phyloP scores from a whole-genome alignment of 2,797 vertebrate species.

The Pangasius larnaudii region DNA sequence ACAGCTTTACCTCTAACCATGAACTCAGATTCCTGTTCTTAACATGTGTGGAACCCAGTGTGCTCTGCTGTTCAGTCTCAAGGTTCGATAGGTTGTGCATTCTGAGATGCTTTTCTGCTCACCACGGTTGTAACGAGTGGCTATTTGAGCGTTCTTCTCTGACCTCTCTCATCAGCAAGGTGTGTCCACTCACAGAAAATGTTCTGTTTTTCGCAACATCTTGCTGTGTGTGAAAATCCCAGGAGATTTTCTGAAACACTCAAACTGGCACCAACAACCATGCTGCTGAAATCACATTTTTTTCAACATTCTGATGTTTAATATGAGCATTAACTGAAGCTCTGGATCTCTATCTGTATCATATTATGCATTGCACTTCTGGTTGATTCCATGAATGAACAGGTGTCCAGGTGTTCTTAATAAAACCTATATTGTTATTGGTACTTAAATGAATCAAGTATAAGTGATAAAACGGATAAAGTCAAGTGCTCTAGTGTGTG shows the following conservation, averaged over 20 bases:
- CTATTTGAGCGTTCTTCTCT: neutral
- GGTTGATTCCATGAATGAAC: neutral
- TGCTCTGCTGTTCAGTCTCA: neutral
- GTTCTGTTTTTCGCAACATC: neutral
- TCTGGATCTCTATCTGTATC: neutral
- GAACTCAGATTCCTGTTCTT: too few relatives aligned
- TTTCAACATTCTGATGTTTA: neutral
- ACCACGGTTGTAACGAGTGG: neutral
- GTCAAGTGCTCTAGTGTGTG: neutral
- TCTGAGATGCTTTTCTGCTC: neutral
- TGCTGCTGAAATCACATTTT: neutral
- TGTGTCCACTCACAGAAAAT: neutral
- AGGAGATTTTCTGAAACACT: neutral
- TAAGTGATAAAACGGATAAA: slow-evolving; percentile 4
- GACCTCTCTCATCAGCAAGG: neutral
- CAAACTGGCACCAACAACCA: neutral
- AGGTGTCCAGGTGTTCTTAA: neutral
- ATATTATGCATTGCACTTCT: neutral
- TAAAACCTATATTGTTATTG: neutral
- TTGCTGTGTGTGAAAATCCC: too few relatives aligned
- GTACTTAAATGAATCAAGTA: neutral
- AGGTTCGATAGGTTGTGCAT: neutral
- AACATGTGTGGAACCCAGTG: neutral
- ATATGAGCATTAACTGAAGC: neutral
- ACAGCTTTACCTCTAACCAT: too few relatives aligned